phyloP scores from a whole-genome alignment of 2,113 vertebrate species.

The Coregonus clupeaformis region DNA sequence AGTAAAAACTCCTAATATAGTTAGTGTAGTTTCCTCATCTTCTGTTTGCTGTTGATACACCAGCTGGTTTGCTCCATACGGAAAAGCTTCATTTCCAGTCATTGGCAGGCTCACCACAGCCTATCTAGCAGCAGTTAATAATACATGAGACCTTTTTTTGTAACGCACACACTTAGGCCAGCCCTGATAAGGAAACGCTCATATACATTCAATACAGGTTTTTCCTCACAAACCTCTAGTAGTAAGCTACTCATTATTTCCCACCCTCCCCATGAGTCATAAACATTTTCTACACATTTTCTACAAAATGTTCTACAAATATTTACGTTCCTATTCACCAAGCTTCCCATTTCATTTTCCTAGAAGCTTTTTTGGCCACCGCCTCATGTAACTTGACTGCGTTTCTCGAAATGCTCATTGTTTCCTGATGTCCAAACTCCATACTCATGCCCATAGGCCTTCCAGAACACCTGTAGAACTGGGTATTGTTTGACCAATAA shows the following conservation, averaged over 20 bases:
- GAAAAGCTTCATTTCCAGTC: neutral
- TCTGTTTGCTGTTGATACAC: constrained; percentile 4
- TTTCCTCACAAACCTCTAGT: neutral
- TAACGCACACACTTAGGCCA: constrained; percentile 20
- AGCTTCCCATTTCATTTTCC: constrained; percentile 33
- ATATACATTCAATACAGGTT: neutral
- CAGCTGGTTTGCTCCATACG: neutral
- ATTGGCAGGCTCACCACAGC: constrained; percentile 1
- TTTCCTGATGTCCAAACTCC: too few species aligned
- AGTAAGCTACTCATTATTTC: constrained; percentile 25
- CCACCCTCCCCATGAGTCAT: constrained; percentile 24
- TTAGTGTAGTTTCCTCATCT: neutral
- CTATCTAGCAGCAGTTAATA: constrained; percentile 65
- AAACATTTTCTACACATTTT: too few species aligned
- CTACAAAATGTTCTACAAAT: too few species aligned
- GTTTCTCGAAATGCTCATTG: neutral
- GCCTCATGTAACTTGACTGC: too few species aligned
- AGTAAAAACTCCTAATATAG: neutral
- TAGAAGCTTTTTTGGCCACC: neutral
- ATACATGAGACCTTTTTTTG: constrained; percentile 59
- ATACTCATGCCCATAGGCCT: neutral
- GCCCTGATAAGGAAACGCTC: constrained; percentile 29
- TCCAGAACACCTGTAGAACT: constrained; percentile 30
- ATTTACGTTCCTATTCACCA: too few species aligned
- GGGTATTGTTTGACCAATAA: constrained; percentile 21